Conservation (phyloP, 2,888 invertebrate species). For the Boloria selene region DNA sequence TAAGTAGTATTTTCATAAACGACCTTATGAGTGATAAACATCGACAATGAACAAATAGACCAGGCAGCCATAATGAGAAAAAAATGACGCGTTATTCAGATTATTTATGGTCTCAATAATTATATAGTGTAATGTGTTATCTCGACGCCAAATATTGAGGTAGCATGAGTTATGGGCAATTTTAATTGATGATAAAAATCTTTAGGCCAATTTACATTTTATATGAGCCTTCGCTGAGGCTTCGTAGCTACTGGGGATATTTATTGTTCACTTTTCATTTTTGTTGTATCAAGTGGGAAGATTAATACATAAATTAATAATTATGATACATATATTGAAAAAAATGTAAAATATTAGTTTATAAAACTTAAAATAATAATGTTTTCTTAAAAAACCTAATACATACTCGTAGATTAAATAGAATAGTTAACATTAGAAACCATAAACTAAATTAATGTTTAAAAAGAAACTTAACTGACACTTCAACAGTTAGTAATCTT, state of each 20-base stretch:
- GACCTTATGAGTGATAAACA: conserved; percentile 31
- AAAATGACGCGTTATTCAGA: conserved; percentile 48
- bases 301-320: not conserved
- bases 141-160: conserved; percentile 45
- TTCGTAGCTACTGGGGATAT: conserved; percentile 35
- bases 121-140: conserved; percentile 46
- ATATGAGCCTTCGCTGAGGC: conserved; percentile 34
- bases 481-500: no score
- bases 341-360: no score
- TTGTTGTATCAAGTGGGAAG: not conserved
- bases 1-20: no score
- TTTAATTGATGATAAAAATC: conserved; percentile 43
- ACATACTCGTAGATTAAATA: no score
- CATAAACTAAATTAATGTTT: no score
- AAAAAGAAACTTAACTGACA: no score
- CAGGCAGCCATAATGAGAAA: conserved; percentile 42
- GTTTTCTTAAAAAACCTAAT: no score
- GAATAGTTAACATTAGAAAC: no score
- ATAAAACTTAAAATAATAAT: no score
- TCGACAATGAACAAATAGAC: conserved; percentile 37
- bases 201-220: conserved; percentile 45
- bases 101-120: conserved; percentile 55
- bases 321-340: no score
- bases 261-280: conserved; percentile 22
- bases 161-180: conserved; percentile 42